Conservation (phyloP, 1,140 invertebrate genomes). For the Heliconius himera region DNA sequence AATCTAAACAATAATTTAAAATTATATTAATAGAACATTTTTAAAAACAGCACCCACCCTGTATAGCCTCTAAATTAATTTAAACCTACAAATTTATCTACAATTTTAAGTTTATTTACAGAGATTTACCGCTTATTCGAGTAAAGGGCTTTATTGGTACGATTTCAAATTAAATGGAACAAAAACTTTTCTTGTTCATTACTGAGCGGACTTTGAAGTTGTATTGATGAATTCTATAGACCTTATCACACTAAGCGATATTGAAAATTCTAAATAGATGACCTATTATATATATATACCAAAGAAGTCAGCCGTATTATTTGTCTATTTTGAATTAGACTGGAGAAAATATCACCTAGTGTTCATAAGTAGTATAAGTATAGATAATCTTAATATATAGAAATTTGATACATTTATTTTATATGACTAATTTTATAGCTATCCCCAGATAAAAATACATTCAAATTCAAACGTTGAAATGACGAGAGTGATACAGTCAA, state of each 20-base stretch:
- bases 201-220: slow-evolving; percentile 25
- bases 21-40: not conserved
- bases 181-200: slow-evolving; percentile 18
- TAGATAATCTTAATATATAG: not conserved
- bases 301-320: not conserved
- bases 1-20: not conserved
- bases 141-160: slow-evolving; percentile 29
- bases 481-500: not conserved
- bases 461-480: not conserved
- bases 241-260: slow-evolving; percentile 8
- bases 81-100: slow-evolving; percentile 27
- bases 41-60: not conserved
- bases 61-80: slow-evolving; percentile 20
- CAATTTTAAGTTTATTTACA: slow-evolving; percentile 39
- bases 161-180: slow-evolving; percentile 25
- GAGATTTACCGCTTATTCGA: slow-evolving; percentile 27
- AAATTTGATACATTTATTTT: not conserved
- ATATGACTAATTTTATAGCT: not conserved
- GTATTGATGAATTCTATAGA: slow-evolving; percentile 25
- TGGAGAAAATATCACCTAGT: not conserved
- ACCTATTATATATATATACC: not conserved
- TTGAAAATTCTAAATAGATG: not conserved
- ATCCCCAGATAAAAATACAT: not conserved
- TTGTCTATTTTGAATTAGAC: not conserved
- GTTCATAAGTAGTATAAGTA: not conserved